phyloP scores from a whole-genome alignment of 2,888 invertebrate species.

The Trichogramma dendrolimi region DNA sequence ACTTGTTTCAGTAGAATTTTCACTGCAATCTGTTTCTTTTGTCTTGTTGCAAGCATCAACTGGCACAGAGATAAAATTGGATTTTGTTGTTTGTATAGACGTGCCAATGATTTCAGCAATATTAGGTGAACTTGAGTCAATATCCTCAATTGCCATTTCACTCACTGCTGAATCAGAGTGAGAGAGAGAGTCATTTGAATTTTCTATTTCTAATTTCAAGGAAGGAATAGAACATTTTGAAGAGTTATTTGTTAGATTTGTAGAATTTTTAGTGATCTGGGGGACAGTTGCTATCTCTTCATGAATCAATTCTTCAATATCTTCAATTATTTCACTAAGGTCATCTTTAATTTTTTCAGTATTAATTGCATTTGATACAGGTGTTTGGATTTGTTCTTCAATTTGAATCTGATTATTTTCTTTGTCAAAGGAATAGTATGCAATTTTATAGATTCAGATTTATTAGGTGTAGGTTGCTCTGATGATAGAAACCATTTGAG shows the following conservation, averaged over 20 bases:
- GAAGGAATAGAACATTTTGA: too few species aligned
- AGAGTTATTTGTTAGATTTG: too few species aligned
- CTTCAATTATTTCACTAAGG: constrained; percentile 49
- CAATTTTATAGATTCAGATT: too few species aligned
- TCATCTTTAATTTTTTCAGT: constrained; percentile 48
- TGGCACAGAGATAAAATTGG: not conserved
- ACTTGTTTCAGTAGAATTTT: not conserved
- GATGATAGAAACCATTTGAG: constrained; percentile 77
- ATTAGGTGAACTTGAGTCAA: constrained; percentile 57
- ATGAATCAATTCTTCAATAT: constrained; percentile 49
- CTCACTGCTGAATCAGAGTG: constrained; percentile 53
- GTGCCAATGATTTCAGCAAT: constrained; percentile 56
- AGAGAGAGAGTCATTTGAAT: constrained; percentile 51
- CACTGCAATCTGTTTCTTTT: constrained; percentile 2
- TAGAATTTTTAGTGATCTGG: constrained; percentile 23
- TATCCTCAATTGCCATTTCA: constrained; percentile 56
- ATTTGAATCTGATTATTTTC: constrained; percentile 10
- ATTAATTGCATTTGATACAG: too few species aligned
- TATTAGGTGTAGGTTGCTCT: constrained; percentile 64
- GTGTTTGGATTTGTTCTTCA: not conserved
- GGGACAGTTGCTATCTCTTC: constrained; percentile 47
- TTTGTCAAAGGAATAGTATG: not conserved
- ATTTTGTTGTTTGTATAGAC: constrained; percentile 33
- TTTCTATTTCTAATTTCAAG: constrained; percentile 45
- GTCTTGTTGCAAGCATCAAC: not conserved